A percentile compares a stretch with the other conserved stretches of the same genome.
phyloP scores from a whole-genome alignment of 2,797 vertebrate genomes.

The Halcyon smyrnensis region DNA sequence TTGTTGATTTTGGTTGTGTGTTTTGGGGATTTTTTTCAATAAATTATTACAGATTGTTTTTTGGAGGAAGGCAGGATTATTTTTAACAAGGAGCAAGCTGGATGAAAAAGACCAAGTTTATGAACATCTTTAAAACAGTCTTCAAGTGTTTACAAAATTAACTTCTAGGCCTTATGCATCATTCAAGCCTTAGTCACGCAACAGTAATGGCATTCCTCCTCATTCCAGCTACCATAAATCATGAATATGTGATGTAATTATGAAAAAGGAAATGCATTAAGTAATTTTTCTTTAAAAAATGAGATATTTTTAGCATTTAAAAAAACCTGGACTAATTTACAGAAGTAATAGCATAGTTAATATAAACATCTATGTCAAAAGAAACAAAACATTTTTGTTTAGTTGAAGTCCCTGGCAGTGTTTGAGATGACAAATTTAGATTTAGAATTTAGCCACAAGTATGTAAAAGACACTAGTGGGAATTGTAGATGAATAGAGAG shows the following conservation, averaged over 20 bases:
- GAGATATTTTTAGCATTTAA: not conserved
- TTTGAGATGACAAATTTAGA: slow-evolving; percentile 31
- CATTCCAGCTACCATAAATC: not conserved
- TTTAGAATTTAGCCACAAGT: not conserved
- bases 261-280: not conserved
- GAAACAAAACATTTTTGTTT: not conserved
- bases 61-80: not conserved
- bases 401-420: not conserved
- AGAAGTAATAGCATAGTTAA: not conserved
- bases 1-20: not conserved
- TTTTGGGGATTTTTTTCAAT: not conserved
- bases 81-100: not conserved
- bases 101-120: not conserved
- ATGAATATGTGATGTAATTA: not conserved
- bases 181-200: slow-evolving; percentile 1
- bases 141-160: not conserved
- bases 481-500: not conserved
- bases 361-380: not conserved
- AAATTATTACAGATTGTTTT: not conserved
- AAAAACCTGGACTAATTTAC: not conserved
- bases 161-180: not conserved
- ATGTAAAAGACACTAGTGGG: slow-evolving; percentile 11
- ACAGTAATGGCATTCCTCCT: not conserved
- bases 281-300: not conserved
- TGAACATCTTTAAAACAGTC: not conserved